Conservation (phyloP, 2,797 vertebrate species). For the Pseudochirops cupreus region DNA sequence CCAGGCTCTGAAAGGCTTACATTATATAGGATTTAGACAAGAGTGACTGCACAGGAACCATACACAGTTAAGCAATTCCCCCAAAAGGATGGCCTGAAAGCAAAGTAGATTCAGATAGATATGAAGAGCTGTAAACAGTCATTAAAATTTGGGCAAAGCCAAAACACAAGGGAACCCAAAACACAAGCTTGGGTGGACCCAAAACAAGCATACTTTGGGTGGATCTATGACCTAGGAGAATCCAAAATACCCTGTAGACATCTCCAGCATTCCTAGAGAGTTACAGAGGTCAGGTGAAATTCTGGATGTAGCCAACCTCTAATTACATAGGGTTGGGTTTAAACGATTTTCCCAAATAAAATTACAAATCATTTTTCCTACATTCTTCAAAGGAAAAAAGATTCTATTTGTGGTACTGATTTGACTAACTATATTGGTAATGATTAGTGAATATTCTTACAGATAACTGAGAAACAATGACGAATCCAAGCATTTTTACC, state of each 20-base stretch:
- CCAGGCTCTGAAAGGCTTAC: background rate
- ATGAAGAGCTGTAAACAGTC: background rate
- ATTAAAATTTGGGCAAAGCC: background rate
- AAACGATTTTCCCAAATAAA: background rate
- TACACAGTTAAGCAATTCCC: background rate
- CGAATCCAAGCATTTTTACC: background rate
- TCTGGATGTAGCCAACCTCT: background rate
- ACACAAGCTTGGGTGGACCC: background rate
- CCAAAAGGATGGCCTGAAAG: background rate
- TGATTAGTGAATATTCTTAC: background rate
- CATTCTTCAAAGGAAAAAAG: background rate
- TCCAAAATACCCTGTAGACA: background rate
- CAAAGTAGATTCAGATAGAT: background rate
- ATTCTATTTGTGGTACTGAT: background rate
- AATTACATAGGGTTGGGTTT: background rate
- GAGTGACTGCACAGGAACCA: background rate
- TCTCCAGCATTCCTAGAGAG: background rate
- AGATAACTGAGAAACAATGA: background rate
- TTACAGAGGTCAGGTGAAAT: background rate
- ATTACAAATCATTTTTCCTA: background rate
- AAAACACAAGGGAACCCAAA: background rate
- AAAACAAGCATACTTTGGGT: background rate
- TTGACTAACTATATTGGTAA: background rate
- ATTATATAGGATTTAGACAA: background rate
- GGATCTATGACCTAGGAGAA: background rate